phyloP scores from a whole-genome alignment of 2,888 invertebrate genomes.

The Byasa hedistus region DNA sequence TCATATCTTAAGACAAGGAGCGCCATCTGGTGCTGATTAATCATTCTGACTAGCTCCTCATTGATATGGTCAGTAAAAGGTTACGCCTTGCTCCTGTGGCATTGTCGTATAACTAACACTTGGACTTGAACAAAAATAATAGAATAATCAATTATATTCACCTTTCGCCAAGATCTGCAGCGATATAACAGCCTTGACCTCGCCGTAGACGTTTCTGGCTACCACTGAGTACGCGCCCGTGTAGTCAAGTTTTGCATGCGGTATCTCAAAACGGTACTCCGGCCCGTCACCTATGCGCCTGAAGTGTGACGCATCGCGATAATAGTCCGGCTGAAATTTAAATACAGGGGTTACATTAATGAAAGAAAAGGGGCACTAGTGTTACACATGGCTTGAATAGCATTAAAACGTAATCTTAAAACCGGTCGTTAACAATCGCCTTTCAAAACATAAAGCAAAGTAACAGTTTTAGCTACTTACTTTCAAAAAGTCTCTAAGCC shows the following conservation, averaged over 20 bases:
- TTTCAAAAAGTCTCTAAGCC: slow-evolving; percentile 93
- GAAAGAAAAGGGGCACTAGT: no score
- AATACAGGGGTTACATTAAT: no score
- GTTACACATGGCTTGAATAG: no score
- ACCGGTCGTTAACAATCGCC: no score
- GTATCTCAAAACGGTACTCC: slow-evolving; percentile 90
- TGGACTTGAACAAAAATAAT: no score
- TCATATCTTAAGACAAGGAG: no score
- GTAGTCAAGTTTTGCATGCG: slow-evolving; percentile 91
- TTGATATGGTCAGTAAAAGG: no score
- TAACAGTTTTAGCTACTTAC: slow-evolving; percentile 60
- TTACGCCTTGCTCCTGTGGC: no score
- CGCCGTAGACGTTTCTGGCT: slow-evolving; percentile 90
- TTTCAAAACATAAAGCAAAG: background rate
- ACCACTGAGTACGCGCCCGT: slow-evolving; percentile 93
- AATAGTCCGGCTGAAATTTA: slow-evolving; percentile 89
- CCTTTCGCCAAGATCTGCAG: slow-evolving; percentile 92
- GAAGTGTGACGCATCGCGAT: slow-evolving; percentile 91
- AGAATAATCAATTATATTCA: slow-evolving; percentile 44
- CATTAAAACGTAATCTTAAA: no score
- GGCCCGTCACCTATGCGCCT: slow-evolving; percentile 87
- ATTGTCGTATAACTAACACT: no score
- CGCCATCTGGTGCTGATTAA: no score
- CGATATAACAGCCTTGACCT: slow-evolving; percentile 91
- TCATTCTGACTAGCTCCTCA: no score